phyloP scores from a whole-genome alignment of 2,888 invertebrate species.

The Drosophila suboccidentalis region DNA sequence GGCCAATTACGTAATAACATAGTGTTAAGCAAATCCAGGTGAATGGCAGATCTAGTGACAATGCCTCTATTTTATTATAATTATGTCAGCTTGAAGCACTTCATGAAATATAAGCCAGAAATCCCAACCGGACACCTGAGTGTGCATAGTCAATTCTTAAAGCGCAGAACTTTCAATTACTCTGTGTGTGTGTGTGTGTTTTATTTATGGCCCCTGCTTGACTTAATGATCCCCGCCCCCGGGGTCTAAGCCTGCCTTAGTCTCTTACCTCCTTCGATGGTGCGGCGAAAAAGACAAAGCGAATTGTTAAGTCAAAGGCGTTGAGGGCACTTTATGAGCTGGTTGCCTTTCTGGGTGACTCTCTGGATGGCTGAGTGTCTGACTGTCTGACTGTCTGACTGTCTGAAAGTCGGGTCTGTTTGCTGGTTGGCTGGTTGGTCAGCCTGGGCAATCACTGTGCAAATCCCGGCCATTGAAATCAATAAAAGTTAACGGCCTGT shows the following conservation, averaged over 20 bases:
- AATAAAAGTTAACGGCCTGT: conserved; percentile 84
- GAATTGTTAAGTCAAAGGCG: conserved; percentile 81
- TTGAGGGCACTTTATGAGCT: conserved; percentile 81
- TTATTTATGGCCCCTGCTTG: conserved; percentile 83
- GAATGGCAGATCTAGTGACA: neutral
- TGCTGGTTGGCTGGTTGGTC: conserved; percentile 37
- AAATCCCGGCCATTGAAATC: conserved; percentile 83
- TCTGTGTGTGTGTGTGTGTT: conserved; percentile 55
- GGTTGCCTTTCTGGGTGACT: conserved; percentile 37
- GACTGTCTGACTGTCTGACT: neutral
- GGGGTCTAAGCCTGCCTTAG: neutral
- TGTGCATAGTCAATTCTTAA: conserved; percentile 34
- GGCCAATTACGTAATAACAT: neutral
- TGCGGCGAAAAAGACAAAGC: conserved; percentile 71
- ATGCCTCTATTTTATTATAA: conserved; percentile 22
- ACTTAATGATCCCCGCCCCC: conserved; percentile 78
- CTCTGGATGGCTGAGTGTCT: conserved; percentile 20
- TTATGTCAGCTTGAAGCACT: conserved; percentile 24
- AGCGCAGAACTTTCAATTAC: conserved; percentile 58
- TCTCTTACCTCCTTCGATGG: conserved; percentile 23
- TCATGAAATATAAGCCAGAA: conserved; percentile 37
- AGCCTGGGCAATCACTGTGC: conserved; percentile 76
- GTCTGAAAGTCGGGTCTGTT: conserved; percentile 6
- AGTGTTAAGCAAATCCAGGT: neutral
- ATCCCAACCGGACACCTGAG: conserved; percentile 40